Conservation (phyloP, 2,113 vertebrate genomes). For the Prionailurus viverrinus region DNA sequence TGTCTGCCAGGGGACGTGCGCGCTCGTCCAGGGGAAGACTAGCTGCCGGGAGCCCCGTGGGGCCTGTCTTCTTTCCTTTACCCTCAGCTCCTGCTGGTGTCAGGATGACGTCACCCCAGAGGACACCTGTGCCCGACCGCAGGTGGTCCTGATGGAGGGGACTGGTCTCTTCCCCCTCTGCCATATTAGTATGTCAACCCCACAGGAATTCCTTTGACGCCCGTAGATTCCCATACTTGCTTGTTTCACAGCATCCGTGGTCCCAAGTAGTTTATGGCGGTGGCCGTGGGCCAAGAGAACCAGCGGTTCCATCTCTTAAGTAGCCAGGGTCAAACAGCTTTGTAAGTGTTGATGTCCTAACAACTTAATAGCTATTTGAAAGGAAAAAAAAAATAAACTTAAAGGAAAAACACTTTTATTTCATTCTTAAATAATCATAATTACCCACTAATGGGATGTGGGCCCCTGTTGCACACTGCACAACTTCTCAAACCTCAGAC, state of each 20-base stretch:
- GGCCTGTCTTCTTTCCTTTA: not conserved
- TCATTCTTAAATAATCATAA: not conserved
- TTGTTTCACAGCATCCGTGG: not conserved
- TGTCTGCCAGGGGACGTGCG: accelerated
- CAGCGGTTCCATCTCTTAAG: not conserved
- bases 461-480: not conserved
- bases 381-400: not conserved
- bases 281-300: not conserved
- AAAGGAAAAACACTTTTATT: not conserved
- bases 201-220: not conserved
- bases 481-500: not conserved
- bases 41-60: accelerated
- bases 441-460: not conserved
- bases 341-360: not conserved
- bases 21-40: not conserved
- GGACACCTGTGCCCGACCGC: accelerated
- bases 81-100: not conserved
- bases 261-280: not conserved
- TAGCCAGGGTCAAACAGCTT: not conserved
- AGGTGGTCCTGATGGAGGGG: not conserved
- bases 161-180: not conserved
- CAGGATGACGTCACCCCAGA: not conserved
- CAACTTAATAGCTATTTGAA: not conserved
- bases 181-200: not conserved
- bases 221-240: not conserved